phyloP scores from a whole-genome alignment of 2,797 vertebrate genomes.

The Bovichtus variegatus region DNA sequence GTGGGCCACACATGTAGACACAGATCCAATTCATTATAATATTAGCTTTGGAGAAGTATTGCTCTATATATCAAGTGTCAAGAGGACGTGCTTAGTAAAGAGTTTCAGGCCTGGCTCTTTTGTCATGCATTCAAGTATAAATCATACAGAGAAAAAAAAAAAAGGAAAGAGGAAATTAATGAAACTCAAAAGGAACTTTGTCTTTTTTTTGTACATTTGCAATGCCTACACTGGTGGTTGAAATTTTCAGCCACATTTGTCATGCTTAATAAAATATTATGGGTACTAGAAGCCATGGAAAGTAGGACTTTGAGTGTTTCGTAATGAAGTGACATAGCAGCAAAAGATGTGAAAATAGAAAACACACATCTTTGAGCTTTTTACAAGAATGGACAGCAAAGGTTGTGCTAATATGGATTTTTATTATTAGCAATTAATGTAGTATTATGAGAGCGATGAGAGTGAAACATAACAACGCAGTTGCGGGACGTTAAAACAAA shows the following conservation, averaged over 20 bases:
- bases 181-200: slow-evolving; percentile 61
- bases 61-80: slow-evolving; percentile 68
- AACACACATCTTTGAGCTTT: background rate
- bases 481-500: background rate
- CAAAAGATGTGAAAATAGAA: background rate
- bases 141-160: slow-evolving; percentile 52
- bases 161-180: slow-evolving; percentile 58
- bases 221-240: slow-evolving; percentile 1
- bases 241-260: slow-evolving; percentile 35
- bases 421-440: background rate
- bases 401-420: background rate
- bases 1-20: slow-evolving; percentile 71
- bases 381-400: background rate
- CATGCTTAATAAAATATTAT: slow-evolving; percentile 9
- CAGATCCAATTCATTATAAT: slow-evolving; percentile 73
- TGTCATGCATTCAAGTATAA: slow-evolving; percentile 57
- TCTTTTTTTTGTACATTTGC: slow-evolving; percentile 36
- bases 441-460: background rate
- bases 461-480: background rate
- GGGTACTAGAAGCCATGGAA: background rate
- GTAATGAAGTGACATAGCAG: background rate
- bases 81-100: slow-evolving; percentile 40
- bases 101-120: slow-evolving; percentile 46
- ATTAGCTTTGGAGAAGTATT: slow-evolving; percentile 75
- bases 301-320: slow-evolving; percentile 4